A percentile compares a stretch with the other conserved stretches of the same genome.
Evolutionary conservation across 2,888 invertebrate genomes (phyloP).

Genomic region (Drosophila atripex): DNA sequence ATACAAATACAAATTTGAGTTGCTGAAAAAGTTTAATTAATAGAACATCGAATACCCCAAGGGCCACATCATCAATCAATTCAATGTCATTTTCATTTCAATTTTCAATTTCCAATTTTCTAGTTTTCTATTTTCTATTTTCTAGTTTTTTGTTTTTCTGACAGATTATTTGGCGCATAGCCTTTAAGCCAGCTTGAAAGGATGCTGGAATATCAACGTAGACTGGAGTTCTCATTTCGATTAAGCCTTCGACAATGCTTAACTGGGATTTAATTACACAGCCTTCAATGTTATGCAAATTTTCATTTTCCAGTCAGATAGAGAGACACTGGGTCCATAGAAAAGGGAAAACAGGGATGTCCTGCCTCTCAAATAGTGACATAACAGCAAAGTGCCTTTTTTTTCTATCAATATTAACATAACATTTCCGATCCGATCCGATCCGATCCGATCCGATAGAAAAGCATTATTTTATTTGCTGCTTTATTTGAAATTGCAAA

Average conservation of each 20-base stretch:
- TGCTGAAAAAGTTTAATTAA: too few relatives aligned
- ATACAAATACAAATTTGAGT: too few relatives aligned
- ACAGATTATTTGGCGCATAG: neutral
- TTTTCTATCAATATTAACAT: constrained; percentile 33
- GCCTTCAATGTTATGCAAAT: constrained; percentile 24
- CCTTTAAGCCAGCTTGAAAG: constrained; percentile 16
- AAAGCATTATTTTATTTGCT: neutral
- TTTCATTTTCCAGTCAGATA: neutral
- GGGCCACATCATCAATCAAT: constrained; percentile 68
- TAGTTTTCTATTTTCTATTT: neutral
- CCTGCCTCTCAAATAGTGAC: neutral
- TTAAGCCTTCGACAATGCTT: constrained; percentile 26
- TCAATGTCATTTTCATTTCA: constrained; percentile 45
- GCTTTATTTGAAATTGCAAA: neutral
- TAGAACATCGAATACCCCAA: neutral
- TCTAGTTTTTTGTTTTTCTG: neutral
- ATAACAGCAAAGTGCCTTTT: constrained; percentile 1
- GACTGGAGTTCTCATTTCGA: constrained; percentile 16
- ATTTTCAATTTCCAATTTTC: constrained; percentile 7
- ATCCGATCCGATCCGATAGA: constrained; percentile 17
- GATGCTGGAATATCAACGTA: neutral
- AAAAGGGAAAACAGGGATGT: neutral
- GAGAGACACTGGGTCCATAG: neutral
- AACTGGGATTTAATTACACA: constrained; percentile 35
- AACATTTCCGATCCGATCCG: constrained; percentile 23